A percentile compares a stretch with the other conserved stretches of the same genome.
Evolutionary conservation across 2,113 vertebrate species (phyloP).

Genomic region (Myrmecophaga tridactyla): DNA sequence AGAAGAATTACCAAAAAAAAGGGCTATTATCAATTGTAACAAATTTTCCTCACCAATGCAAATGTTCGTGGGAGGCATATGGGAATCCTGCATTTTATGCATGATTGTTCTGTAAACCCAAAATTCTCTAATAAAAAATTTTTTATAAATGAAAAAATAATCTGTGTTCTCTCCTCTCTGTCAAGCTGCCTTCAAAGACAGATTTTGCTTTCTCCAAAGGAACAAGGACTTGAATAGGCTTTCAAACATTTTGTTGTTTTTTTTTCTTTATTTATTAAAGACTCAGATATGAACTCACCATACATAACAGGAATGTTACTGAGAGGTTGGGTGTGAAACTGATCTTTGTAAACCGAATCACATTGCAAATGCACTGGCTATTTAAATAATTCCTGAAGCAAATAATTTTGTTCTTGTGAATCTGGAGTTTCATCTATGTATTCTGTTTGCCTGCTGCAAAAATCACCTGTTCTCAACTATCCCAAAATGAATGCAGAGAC

Average conservation of each 20-base stretch:
- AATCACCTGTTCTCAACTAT: background rate
- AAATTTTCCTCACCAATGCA: too few relatives aligned
- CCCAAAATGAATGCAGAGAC: background rate
- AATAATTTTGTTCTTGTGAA: conserved; percentile 48
- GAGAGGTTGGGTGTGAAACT: background rate
- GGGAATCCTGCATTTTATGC: too few relatives aligned
- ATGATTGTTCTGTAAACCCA: too few relatives aligned
- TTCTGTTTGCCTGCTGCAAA: conserved; percentile 1
- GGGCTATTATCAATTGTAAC: too few relatives aligned
- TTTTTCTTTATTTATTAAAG: background rate
- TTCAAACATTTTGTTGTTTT: background rate
- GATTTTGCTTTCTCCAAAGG: background rate
- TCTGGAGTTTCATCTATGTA: conserved; percentile 22
- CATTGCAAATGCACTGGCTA: background rate
- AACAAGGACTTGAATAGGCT: background rate
- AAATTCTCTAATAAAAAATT: too few relatives aligned
- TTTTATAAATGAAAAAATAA: too few relatives aligned
- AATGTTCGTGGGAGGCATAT: too few relatives aligned
- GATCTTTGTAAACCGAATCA: conserved; percentile 46
- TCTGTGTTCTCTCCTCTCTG: background rate
- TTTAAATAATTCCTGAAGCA: conserved; percentile 53
- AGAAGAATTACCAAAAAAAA: too few relatives aligned
- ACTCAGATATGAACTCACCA: background rate
- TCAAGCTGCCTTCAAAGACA: conserved; percentile 2
- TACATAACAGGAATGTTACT: background rate